phyloP scores from a whole-genome alignment of 2,888 invertebrate species.

The Rhodophaea formosa region DNA sequence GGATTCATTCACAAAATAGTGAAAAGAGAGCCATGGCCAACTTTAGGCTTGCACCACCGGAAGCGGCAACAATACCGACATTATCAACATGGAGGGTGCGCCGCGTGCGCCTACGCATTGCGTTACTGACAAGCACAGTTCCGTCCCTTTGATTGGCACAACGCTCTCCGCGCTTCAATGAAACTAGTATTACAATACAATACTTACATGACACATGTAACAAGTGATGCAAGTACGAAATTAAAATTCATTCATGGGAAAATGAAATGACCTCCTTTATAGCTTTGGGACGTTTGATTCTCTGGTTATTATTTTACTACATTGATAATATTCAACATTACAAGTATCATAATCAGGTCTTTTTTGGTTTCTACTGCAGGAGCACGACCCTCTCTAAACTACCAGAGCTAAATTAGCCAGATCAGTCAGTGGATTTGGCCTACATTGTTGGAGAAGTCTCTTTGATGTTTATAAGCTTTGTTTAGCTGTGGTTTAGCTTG shows the following conservation, averaged over 20 bases:
- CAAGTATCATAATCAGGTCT: too few species aligned
- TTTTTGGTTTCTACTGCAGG: too few species aligned
- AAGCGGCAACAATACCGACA: conserved; percentile 52
- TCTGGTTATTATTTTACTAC: too few species aligned
- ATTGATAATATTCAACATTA: neutral
- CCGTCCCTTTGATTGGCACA: conserved; percentile 67
- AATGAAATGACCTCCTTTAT: neutral
- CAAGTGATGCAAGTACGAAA: neutral
- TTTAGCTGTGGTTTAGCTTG: too few species aligned
- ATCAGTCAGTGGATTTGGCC: too few species aligned
- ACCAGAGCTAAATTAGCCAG: too few species aligned
- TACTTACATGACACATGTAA: neutral
- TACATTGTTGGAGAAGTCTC: too few species aligned
- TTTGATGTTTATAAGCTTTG: too few species aligned
- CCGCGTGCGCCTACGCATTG: conserved; percentile 58
- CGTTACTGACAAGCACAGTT: conserved; percentile 70
- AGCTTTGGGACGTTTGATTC: too few species aligned
- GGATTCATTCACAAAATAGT: conserved; percentile 16
- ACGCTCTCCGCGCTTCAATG: conserved; percentile 62
- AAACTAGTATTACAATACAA: conserved; percentile 33
- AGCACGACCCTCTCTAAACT: too few species aligned
- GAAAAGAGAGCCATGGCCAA: conserved; percentile 18
- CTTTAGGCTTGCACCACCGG: conserved; percentile 38
- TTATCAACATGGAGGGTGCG: conserved; percentile 51
- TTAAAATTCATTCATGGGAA: neutral